Evolutionary conservation across 2,797 vertebrate species (phyloP).

Genomic region (Aselliscus stoliczkanus): DNA sequence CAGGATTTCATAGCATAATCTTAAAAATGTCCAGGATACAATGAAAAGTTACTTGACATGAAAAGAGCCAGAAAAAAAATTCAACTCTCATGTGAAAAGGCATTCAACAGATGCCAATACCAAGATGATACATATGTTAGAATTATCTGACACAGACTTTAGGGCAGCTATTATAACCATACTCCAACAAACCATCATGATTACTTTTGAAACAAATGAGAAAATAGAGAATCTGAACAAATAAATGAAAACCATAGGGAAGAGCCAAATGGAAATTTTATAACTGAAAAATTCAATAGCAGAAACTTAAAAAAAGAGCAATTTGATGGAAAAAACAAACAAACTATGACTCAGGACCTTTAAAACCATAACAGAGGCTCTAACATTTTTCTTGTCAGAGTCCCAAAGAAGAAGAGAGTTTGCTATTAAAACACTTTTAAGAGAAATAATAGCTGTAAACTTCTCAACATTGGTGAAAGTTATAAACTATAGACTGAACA

Average conservation of each 20-base stretch:
- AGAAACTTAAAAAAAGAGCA: neutral
- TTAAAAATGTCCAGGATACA: neutral
- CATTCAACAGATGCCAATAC: neutral
- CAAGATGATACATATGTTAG: no score
- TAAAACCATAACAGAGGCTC: neutral
- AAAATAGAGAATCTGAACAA: neutral
- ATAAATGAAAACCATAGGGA: neutral
- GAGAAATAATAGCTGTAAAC: neutral
- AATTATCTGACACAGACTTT: neutral
- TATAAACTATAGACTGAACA: neutral
- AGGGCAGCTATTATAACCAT: neutral
- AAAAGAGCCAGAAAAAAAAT: neutral
- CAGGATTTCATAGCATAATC: neutral
- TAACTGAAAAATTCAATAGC: neutral
- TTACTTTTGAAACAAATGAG: neutral
- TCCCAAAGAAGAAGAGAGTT: neutral
- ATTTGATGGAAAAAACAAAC: neutral
- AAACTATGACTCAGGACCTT: neutral
- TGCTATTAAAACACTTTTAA: neutral
- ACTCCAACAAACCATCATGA: neutral
- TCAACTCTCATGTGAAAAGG: neutral
- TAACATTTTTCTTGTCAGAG: neutral
- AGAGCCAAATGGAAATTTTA: neutral
- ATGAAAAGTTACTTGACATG: neutral
- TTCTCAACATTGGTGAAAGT: neutral